These are phyloP conservation scores for Phoxinus dragarum DNA, from an alignment of 2,797 vertebrate species.

Conservation along the genomic window DNA sequence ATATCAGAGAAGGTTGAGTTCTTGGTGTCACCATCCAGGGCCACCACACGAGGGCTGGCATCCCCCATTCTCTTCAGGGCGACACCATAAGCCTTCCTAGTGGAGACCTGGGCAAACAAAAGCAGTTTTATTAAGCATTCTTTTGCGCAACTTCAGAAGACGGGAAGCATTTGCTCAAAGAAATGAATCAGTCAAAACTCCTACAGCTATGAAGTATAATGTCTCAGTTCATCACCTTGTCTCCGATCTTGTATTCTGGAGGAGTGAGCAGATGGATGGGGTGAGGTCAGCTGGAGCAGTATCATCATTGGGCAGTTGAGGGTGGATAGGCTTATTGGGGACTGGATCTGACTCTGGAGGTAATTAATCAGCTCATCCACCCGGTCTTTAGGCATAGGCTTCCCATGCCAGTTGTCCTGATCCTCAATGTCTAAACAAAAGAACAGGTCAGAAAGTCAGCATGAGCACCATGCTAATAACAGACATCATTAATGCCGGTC, in stretches of 20 bases:
- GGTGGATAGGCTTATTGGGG: slow-evolving; percentile 73
- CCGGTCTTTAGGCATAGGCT: slow-evolving; percentile 84
- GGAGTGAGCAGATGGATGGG: slow-evolving; percentile 73
- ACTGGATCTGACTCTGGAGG: slow-evolving; percentile 81
- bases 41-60: slow-evolving; percentile 80
- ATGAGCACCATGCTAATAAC: neutral
- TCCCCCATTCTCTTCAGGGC: slow-evolving; percentile 83
- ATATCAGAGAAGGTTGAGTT: slow-evolving; percentile 87
- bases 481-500: neutral
- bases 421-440: slow-evolving; percentile 82
- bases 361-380: slow-evolving; percentile 77
- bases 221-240: slow-evolving; percentile 72
- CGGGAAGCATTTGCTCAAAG: neutral
- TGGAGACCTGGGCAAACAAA: slow-evolving; percentile 76
- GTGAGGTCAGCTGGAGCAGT: slow-evolving; percentile 68
- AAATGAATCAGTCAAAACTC: neutral
- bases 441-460: neutral
- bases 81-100: slow-evolving; percentile 84
- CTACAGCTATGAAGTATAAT: neutral
- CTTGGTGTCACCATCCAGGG: slow-evolving; percentile 87
- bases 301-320: slow-evolving; percentile 78
- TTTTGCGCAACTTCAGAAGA: slow-evolving; percentile 10
- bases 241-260: slow-evolving; percentile 81
- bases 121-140: neutral
- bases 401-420: slow-evolving; percentile 87